Evolutionary conservation across 2,113 vertebrate genomes (phyloP).

Genomic region (Sylvicapra grimmia): DNA sequence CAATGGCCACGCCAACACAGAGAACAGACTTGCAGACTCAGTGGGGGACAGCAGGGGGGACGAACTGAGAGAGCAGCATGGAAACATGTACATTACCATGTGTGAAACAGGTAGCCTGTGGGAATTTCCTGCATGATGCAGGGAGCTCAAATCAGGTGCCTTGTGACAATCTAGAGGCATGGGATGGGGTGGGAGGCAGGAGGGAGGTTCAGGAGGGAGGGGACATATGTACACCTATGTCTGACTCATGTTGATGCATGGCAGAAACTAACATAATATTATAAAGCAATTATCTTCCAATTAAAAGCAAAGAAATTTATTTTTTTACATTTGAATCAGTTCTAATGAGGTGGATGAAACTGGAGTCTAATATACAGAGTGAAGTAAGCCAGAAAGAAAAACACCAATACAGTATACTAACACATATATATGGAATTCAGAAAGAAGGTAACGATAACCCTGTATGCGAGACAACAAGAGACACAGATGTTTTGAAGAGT

Average conservation of each 20-base stretch:
- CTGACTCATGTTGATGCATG: background rate
- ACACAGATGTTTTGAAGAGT: too few species aligned
- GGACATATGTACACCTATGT: background rate
- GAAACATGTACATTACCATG: background rate
- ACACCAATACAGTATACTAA: too few species aligned
- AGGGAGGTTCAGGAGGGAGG: background rate
- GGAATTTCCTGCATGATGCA: background rate
- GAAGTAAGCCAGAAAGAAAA: too few species aligned
- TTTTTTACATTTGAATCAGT: too few species aligned
- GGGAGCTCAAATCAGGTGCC: background rate
- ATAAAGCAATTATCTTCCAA: background rate
- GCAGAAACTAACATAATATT: background rate
- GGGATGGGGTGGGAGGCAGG: background rate
- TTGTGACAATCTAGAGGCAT: background rate
- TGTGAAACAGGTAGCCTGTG: background rate
- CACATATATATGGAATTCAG: too few species aligned
- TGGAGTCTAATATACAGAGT: too few species aligned
- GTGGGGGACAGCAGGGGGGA: background rate
- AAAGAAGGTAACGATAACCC: too few species aligned
- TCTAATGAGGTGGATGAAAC: too few species aligned
- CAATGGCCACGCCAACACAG: accelerated
- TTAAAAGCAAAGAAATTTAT: background rate
- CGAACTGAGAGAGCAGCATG: background rate
- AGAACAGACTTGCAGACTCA: background rate
- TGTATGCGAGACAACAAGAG: too few species aligned